Base-by-base conservation (phyloP, 2,797 vertebrate species). In the Botia kubotai region DNA sequence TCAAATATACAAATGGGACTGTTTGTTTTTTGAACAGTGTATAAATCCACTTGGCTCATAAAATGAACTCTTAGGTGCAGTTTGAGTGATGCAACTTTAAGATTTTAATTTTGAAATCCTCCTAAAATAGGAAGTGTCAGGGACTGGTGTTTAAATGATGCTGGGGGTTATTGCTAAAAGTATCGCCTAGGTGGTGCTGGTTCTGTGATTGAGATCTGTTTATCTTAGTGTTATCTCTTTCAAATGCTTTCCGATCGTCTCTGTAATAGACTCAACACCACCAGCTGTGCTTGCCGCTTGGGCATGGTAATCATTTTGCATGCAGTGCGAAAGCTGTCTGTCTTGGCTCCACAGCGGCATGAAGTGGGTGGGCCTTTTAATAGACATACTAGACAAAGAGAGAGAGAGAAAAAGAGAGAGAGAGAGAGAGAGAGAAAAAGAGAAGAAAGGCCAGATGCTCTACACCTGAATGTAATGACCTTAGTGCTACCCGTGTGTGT, bases 321-420 rank as follows among this genome's bases (percentile, higher is more conserved):
- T 60, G 66, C 23, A 0, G 55, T 6, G n/a, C 4, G 23, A 48
- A 14, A 17, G 17, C 39, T 70, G 67, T 39, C 76, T 62, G 55
- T 62, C 55, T 50, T 70, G 76, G 53, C 66, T 55, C 53, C 55
- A 50, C 43, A 17, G 67, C 13, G 53, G n/a, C 23, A 60, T 13
- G 1, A 70, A 50, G 66, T 50, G 55, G 55, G 66, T 50, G 76
- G 76, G 39, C 76, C 6, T 77, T 77, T 77, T 62, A 78, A 69
- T 19, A 70, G 66, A 65, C 58, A 33, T 19, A 19, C 26, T 48
- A 19, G 55, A 76, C 75, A 68, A 57, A 57, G 36, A 70, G 23
- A 36, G 26, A 29, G 26, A 0, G 16, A 13, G 33, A 46, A 21
- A 57, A 57, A 29, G 26, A 50, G 10, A 66, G 29, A 65, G 29